A percentile compares a stretch with the other conserved stretches of the same genome.
phyloP scores from a whole-genome alignment of 2,888 invertebrate species.

The Portevinia maculata region DNA sequence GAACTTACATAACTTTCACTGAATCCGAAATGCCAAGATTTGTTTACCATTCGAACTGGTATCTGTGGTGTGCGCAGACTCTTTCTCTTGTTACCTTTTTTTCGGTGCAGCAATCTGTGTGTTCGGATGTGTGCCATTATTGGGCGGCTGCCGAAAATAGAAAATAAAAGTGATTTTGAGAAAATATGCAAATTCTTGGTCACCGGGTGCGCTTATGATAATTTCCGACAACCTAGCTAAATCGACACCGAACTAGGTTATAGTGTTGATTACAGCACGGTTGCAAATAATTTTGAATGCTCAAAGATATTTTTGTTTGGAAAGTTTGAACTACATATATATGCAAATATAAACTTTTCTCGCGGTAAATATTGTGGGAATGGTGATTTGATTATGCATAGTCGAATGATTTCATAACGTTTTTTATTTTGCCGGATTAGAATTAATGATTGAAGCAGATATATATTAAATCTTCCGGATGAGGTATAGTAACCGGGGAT shows the following conservation, averaged over 20 bases:
- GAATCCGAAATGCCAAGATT: slow-evolving; percentile 64
- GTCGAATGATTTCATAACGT: slow-evolving; percentile 32
- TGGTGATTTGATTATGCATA: slow-evolving; percentile 22
- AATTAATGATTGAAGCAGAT: slow-evolving; percentile 40
- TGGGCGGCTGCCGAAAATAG: slow-evolving; percentile 49
- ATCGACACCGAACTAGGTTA: slow-evolving; percentile 44
- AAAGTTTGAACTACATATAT: slow-evolving; percentile 59
- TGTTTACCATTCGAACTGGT: slow-evolving; percentile 37
- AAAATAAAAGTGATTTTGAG: slow-evolving; percentile 67
- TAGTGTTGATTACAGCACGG: slow-evolving; percentile 65
- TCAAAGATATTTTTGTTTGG: slow-evolving; percentile 28
- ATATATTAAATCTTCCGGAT: slow-evolving; percentile 51
- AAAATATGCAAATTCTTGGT: slow-evolving; percentile 68
- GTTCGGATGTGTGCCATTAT: slow-evolving; percentile 9
- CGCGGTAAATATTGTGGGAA: slow-evolving; percentile 49
- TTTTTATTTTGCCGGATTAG: slow-evolving; percentile 33
- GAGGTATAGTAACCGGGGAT: slow-evolving; percentile 13
- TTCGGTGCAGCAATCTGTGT: slow-evolving; percentile 4
- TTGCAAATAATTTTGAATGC: slow-evolving; percentile 62
- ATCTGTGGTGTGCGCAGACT: not conserved
- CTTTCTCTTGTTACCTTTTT: slow-evolving; percentile 29
- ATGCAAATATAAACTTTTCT: slow-evolving; percentile 57
- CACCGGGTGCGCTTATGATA: slow-evolving; percentile 56
- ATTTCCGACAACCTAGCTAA: slow-evolving; percentile 58
- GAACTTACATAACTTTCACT: slow-evolving; percentile 69